phyloP scores from a whole-genome alignment of 1,140 invertebrate species.

The Chironomus tepperi region DNA sequence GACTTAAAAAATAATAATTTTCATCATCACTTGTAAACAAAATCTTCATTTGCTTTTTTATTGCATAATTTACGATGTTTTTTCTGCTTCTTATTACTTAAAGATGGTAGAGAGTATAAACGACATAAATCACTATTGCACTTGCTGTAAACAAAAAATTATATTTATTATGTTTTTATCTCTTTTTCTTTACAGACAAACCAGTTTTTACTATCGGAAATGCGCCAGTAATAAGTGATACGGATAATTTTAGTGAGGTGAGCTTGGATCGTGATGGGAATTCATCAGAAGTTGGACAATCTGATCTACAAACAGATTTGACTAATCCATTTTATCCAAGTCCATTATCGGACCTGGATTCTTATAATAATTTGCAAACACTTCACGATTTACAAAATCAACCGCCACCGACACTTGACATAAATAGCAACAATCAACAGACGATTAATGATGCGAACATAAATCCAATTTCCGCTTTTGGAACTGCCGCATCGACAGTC shows the following conservation, averaged over 20 bases:
- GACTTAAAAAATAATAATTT: too few relatives aligned
- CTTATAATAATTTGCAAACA: slow-evolving; percentile 5
- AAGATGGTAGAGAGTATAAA: too few relatives aligned
- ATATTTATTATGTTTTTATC: too few relatives aligned
- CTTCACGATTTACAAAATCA: not conserved
- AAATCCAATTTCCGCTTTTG: slow-evolving; percentile 46
- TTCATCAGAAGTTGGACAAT: not conserved
- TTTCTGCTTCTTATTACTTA: too few relatives aligned
- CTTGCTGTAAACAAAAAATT: too few relatives aligned
- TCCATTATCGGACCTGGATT: not conserved
- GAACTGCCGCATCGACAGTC: slow-evolving; percentile 48
- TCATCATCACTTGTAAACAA: too few relatives aligned
- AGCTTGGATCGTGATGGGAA: slow-evolving; percentile 32
- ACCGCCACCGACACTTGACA: slow-evolving; percentile 24
- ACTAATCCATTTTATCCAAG: slow-evolving; percentile 18
- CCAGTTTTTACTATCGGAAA: slow-evolving; percentile 36
- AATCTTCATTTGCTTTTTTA: too few relatives aligned
- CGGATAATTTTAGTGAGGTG: slow-evolving; percentile 38
- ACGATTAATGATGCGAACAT: slow-evolving; percentile 37
- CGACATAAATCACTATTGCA: too few relatives aligned
- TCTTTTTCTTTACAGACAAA: slow-evolving; percentile 34
- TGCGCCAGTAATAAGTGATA: slow-evolving; percentile 32
- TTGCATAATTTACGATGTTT: too few relatives aligned
- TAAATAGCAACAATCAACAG: slow-evolving; percentile 29
- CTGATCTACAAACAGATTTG: slow-evolving; percentile 24